phyloP scores from a whole-genome alignment of 2,113 vertebrate species.

The Serinus canaria region DNA sequence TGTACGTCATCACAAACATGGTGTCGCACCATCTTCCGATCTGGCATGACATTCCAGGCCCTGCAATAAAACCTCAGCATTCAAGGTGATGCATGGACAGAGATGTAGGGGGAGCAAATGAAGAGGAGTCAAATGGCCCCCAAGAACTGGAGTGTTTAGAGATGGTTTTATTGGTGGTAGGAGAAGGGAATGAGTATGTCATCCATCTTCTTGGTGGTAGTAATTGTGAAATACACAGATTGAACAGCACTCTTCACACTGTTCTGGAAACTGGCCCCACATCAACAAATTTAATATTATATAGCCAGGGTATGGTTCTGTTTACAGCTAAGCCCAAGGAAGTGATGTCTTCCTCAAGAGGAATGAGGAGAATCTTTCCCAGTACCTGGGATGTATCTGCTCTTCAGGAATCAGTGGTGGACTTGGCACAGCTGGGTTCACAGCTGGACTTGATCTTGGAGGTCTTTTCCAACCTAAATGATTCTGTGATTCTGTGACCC shows the following conservation, averaged over 20 bases:
- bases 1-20: not conserved
- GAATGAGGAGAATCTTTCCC: not conserved
- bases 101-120: not conserved
- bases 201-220: not conserved
- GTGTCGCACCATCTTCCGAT: not conserved
- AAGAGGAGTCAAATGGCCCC: not conserved
- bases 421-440: not conserved
- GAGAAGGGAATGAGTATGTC: not conserved
- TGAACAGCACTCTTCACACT: not conserved
- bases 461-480: not conserved
- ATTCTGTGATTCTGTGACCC: not conserved
- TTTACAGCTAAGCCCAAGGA: not conserved
- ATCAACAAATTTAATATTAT: not conserved
- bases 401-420: not conserved
- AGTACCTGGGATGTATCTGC: fast-evolving
- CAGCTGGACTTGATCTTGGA: not conserved
- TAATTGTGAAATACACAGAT: not conserved
- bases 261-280: not conserved
- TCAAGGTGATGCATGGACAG: not conserved
- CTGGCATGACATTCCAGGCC: not conserved
- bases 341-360: not conserved
- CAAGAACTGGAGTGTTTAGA: not conserved
- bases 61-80: not conserved
- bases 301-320: not conserved
- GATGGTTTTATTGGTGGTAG: not conserved